Evolutionary conservation across 2,888 invertebrate species (phyloP).

Genomic region (Pardosa pseudoannulata): DNA sequence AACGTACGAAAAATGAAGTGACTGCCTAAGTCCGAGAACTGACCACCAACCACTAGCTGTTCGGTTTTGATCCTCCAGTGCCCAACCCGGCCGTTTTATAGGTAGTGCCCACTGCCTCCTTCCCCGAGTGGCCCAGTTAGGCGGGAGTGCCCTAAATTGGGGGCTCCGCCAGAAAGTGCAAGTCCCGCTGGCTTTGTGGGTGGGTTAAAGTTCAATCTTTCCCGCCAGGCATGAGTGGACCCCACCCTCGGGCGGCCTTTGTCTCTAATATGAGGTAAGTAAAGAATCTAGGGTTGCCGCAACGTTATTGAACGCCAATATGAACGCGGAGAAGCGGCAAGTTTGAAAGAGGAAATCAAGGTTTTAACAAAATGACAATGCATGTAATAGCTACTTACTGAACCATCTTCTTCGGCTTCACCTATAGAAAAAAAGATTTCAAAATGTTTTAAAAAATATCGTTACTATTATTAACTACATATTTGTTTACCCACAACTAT

Average conservation of each 20-base stretch:
- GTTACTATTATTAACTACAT: too few species aligned
- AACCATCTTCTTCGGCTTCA: too few species aligned
- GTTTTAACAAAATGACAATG: too few species aligned
- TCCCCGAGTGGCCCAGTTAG: constrained; percentile 53
- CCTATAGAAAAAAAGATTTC: too few species aligned
- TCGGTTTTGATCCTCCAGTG: constrained; percentile 37
- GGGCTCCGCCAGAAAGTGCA: constrained; percentile 51
- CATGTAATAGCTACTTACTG: too few species aligned
- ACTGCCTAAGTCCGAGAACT: constrained; percentile 6
- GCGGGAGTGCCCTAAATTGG: constrained; percentile 56
- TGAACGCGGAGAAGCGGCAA: background rate
- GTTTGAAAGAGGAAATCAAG: background rate
- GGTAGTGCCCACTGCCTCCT: constrained; percentile 20
- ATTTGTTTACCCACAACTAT: too few species aligned
- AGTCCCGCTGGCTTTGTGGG: constrained; percentile 55
- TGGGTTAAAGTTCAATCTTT: constrained; percentile 59
- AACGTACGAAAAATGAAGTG: background rate
- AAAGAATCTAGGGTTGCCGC: background rate
- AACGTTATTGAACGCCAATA: background rate
- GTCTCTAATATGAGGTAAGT: constrained; percentile 1
- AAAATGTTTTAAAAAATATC: too few species aligned
- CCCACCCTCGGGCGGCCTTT: constrained; percentile 59
- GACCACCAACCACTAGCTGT: constrained; percentile 35
- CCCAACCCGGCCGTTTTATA: constrained; percentile 24
- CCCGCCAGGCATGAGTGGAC: constrained; percentile 41